Percentiles rank a stretch among this genome's conserved stretches.
Conservation (phyloP, 2,888 invertebrate species). For the Neoitamus cyanurus region DNA sequence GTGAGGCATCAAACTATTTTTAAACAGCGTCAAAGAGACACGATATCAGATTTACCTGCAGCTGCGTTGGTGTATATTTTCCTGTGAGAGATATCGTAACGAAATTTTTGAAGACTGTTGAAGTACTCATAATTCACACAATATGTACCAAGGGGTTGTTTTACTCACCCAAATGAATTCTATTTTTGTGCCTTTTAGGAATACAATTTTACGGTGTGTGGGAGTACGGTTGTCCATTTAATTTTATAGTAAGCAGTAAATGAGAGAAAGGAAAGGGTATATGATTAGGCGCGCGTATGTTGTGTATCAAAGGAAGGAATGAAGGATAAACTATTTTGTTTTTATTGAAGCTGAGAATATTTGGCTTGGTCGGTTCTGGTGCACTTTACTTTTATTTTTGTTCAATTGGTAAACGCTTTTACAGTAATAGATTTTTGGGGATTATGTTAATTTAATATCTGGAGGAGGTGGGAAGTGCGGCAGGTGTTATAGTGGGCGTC, state of each 20-base stretch:
- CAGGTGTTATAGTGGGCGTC: too few relatives aligned
- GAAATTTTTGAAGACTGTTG: not conserved
- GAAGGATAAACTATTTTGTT: not conserved
- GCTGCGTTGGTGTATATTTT: not conserved
- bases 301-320: not conserved
- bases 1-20: not conserved
- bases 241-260: not conserved
- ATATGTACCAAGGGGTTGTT: not conserved
- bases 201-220: not conserved
- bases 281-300: not conserved
- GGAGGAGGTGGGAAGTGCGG: too few relatives aligned
- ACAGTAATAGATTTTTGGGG: not conserved
- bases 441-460: not conserved
- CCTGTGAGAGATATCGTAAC: not conserved
- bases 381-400: not conserved
- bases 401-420: not conserved
- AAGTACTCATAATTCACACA: not conserved
- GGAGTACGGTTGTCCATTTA: not conserved
- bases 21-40: not conserved
- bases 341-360: not conserved
- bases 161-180: not conserved
- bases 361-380: not conserved
- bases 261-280: not conserved
- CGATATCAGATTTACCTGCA: not conserved
- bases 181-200: not conserved